Evolutionary conservation across 2,797 vertebrate genomes (phyloP).

Genomic region (Erpetoichthys calabaricus): DNA sequence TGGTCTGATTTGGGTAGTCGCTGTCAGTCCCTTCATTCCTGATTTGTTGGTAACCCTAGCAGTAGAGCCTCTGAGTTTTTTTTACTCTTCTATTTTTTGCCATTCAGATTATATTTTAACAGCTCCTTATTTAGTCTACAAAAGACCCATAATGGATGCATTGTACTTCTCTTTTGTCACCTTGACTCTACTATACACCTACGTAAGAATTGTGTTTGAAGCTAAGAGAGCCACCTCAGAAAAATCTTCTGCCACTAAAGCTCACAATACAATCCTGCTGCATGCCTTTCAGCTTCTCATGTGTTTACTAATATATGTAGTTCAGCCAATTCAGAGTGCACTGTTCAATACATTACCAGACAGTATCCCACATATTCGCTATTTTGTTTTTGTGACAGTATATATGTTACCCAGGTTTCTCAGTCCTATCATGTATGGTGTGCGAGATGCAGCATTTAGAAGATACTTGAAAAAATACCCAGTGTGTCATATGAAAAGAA

Average conservation of each 20-base stretch:
- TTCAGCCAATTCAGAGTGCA: rapidly evolving
- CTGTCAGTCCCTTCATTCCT: slow-evolving; percentile 23
- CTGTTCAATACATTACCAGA: slow-evolving; percentile 12
- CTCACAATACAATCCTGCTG: slow-evolving; percentile 33
- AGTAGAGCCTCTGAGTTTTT: slow-evolving; percentile 25
- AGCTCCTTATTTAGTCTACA: slow-evolving; percentile 20
- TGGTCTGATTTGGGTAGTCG: slow-evolving; percentile 31
- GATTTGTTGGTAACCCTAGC: slow-evolving; percentile 27
- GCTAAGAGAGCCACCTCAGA: slow-evolving; percentile 18
- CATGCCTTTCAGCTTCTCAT: slow-evolving; percentile 33
- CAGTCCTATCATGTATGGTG: slow-evolving; percentile 34
- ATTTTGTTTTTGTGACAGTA: slow-evolving; percentile 22
- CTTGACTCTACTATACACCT: slow-evolving; percentile 36
- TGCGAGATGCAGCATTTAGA: slow-evolving; percentile 28
- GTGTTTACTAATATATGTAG: slow-evolving; percentile 25
- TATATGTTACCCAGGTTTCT: slow-evolving; percentile 29
- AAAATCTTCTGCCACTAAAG: slow-evolving; percentile 15
- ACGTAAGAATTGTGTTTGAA: slow-evolving; percentile 28
- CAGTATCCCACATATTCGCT: not conserved
- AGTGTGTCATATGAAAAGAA: slow-evolving; percentile 2
- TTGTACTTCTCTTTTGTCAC: slow-evolving; percentile 32
- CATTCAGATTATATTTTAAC: slow-evolving; percentile 18
- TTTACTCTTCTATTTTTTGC: slow-evolving; percentile 23
- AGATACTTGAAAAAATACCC: slow-evolving; percentile 22
- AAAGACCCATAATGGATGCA: slow-evolving; percentile 19